These are phyloP conservation scores for Anser brachyrhynchus DNA, from an alignment of 2,113 vertebrate genomes.

Conservation along the genomic window DNA sequence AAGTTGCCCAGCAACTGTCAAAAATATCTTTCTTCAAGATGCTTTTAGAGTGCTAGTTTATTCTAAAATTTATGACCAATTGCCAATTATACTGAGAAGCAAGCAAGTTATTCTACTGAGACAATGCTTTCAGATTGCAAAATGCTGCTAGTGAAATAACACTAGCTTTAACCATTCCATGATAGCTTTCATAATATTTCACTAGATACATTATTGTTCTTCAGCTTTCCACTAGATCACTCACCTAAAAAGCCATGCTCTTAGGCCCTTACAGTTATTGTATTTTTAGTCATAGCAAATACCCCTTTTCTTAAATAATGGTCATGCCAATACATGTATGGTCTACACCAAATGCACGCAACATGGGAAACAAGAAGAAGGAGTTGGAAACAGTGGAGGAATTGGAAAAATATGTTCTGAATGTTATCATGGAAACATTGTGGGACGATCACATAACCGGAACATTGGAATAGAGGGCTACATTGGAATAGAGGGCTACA, in stretches of 20 bases:
- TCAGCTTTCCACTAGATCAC: background rate
- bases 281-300: background rate
- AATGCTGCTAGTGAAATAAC: background rate
- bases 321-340: fast-evolving
- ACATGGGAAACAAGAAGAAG: too few relatives aligned
- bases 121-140: background rate
- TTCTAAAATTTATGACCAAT: background rate
- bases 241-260: background rate
- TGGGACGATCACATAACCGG: too few relatives aligned
- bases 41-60: background rate
- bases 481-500: too few relatives aligned
- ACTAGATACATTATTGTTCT: background rate
- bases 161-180: background rate
- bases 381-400: too few relatives aligned
- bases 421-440: too few relatives aligned
- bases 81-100: background rate
- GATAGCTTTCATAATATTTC: background rate
- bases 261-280: background rate
- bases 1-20: background rate
- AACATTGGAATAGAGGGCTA: too few relatives aligned
- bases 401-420: too few relatives aligned
- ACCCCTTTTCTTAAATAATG: background rate
- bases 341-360: too few relatives aligned
- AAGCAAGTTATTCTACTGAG: background rate
- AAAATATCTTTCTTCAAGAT: background rate